phyloP scores from a whole-genome alignment of 2,888 invertebrate genomes.

The Lepetodrilus schrolli region DNA sequence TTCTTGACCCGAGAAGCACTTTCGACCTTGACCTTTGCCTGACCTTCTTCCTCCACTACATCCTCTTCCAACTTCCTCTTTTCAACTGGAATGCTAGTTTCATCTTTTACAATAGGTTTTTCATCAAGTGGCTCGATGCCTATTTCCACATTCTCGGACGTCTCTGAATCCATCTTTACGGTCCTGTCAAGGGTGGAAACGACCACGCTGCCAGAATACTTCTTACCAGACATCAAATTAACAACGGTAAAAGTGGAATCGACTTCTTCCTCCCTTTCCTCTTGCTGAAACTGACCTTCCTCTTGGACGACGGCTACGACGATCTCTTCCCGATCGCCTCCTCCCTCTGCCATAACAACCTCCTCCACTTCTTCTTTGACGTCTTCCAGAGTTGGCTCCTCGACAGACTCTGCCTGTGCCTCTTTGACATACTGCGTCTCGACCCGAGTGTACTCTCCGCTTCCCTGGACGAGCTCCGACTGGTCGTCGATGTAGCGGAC shows the following conservation, averaged over 20 bases:
- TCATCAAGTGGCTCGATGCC: neutral
- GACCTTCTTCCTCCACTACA: neutral
- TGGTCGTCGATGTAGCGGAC: neutral
- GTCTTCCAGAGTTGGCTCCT: neutral
- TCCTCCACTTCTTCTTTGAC: no score
- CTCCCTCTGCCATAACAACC: no score
- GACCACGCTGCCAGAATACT: no score
- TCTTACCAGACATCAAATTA: neutral
- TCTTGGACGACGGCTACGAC: neutral
- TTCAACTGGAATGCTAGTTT: slow-evolving; percentile 7
- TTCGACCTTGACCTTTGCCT: slow-evolving; percentile 6
- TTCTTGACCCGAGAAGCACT: slow-evolving; percentile 14
- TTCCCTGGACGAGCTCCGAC: neutral
- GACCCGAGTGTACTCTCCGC: neutral
- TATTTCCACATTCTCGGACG: neutral
- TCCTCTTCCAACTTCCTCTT: slow-evolving; percentile 16
- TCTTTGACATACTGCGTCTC: neutral
- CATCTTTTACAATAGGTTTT: neutral
- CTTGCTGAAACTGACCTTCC: neutral
- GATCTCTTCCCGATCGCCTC: no score
- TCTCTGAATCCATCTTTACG: neutral
- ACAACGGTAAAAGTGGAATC: neutral
- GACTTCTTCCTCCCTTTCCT: neutral
- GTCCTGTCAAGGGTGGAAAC: no score
- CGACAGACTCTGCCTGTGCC: neutral